Evolutionary conservation across 2,113 vertebrate genomes (phyloP).

Genomic region (Phylloscopus trochilus): DNA sequence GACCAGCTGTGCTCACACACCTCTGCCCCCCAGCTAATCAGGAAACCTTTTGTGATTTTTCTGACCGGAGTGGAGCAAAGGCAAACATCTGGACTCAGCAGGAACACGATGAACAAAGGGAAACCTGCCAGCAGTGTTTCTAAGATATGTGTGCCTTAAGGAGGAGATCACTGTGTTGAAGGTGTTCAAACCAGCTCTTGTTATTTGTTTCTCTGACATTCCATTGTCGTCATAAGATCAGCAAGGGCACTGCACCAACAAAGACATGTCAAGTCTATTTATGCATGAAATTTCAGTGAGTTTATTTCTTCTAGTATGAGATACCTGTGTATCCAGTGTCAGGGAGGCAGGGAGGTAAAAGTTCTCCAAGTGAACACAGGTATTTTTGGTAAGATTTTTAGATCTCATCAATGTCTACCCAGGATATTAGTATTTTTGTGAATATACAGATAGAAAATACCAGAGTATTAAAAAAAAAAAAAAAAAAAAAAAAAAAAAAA

Average conservation of each 20-base stretch:
- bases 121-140: not conserved
- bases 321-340: not conserved
- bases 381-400: not conserved
- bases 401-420: not conserved
- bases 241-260: not conserved
- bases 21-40: not conserved
- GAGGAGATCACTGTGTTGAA: not conserved
- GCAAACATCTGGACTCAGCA: slow-evolving; percentile 12
- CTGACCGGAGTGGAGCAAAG: not conserved
- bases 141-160: not conserved
- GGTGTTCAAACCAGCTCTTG: not conserved
- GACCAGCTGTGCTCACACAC: not conserved
- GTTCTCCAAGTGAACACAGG: not conserved
- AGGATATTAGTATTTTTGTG: not conserved
- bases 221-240: not conserved
- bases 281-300: not conserved
- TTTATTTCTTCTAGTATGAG: not conserved
- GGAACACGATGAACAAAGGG: not conserved
- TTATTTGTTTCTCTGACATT: not conserved
- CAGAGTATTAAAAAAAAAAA: not conserved
- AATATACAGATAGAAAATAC: not conserved
- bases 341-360: not conserved
- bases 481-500: no score
- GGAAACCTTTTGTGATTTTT: not conserved
- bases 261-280: not conserved